phyloP scores from a whole-genome alignment of 1,140 invertebrate genomes.

The Piezodorus guildinii region DNA sequence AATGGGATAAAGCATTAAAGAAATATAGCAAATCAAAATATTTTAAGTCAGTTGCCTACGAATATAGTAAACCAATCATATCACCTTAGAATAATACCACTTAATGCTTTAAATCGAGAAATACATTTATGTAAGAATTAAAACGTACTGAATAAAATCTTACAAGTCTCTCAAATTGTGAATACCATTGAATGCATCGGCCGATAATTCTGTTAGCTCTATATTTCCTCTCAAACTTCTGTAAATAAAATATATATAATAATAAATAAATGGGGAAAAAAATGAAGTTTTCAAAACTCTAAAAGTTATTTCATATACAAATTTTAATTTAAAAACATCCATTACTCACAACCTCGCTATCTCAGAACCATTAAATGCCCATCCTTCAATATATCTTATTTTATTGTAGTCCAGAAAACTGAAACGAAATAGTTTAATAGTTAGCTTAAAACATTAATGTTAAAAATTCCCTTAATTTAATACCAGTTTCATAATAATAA shows the following conservation, averaged over 20 bases:
- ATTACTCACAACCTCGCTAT: conserved; percentile 51
- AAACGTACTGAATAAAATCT: conserved; percentile 33
- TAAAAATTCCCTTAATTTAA: too few species aligned
- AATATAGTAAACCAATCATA: too few species aligned
- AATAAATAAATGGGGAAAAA: too few species aligned
- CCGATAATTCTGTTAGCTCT: conserved; percentile 44
- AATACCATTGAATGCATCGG: conserved; percentile 51
- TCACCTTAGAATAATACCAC: too few species aligned
- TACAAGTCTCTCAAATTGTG: conserved; percentile 46
- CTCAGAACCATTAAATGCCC: conserved; percentile 50
- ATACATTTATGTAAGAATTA: neutral
- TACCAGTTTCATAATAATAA: too few species aligned
- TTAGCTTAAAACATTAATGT: too few species aligned
- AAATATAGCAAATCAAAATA: too few species aligned
- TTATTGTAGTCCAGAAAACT: conserved; percentile 49
- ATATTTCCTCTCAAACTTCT: conserved; percentile 57
- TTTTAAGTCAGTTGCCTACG: too few species aligned
- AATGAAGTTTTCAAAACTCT: neutral
- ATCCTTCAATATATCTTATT: conserved; percentile 44
- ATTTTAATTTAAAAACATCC: conserved; percentile 1
- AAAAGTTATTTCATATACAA: neutral
- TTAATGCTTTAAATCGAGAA: too few species aligned
- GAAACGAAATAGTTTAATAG: conserved; percentile 22
- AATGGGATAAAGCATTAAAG: too few species aligned
- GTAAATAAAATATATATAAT: too few species aligned